Evolutionary conservation across 2,888 invertebrate genomes (phyloP), one percentile per base, ranked within the genome.

Genomic region (Oxystoma pomonae): DNA sequence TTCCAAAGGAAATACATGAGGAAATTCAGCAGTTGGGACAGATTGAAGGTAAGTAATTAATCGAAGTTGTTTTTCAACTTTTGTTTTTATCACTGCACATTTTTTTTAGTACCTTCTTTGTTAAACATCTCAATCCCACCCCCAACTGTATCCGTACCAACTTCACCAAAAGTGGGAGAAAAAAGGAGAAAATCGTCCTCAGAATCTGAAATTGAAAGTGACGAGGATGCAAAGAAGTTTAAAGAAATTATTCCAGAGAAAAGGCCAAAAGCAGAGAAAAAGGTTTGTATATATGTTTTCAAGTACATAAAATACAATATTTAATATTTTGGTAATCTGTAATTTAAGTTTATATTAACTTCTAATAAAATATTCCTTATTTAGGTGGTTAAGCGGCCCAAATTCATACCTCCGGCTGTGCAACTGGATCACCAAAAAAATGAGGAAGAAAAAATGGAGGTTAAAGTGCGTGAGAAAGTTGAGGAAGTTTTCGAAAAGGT

Each of bases 181-280:
- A 59, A 60, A 20, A 55, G 62, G 16, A 64, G 63, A 56, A 20
- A 17, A 20, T 67, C 67, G 50, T 73, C 76, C 1, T 77, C 77
- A 52, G 88, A 88, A 76, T 88, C 88, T 7, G 89, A 89, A 77
- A 76, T 88, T 56, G 88, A 88, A 76, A 87, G 86, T 72, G 88
- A 87, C 61, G 86, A 85, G 61, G 75, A 72, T 62, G 68, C 71
- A 64, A 70, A 73, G 50, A 73, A 77, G 68, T 73, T 73, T 2
- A 69, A 74, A 55, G 78, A 81, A 68, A 78, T 82, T 60, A 78
- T 83, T 51, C 84, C 85, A 52, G 67, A 75, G 21, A 85, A 84
- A 74, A 77, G 83, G 65, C 78, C 71, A 69, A 65, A 74, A 35
- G 72, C 77, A n/a, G 81, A 81, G 67, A 80, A 75, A 55, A 83